Conservation (phyloP, 1,140 invertebrate species). For the honey bee (Apis mellifera) region DNA sequence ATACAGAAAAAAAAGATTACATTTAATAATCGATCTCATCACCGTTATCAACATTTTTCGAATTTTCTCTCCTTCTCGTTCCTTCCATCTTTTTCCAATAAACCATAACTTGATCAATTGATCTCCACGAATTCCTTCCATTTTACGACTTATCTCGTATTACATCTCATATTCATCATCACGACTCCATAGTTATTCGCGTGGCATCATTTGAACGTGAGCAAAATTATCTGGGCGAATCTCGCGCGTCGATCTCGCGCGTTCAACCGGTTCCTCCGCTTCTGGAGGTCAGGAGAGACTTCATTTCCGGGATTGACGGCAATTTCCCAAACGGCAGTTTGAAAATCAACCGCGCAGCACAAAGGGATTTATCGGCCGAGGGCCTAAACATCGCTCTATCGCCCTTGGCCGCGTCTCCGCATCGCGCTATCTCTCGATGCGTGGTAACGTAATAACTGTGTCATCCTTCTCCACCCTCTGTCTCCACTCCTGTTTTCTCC, state of each 20-base stretch:
- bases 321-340: conserved; percentile 75
- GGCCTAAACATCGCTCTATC: conserved; percentile 65
- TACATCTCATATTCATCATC: conserved; percentile 36
- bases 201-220: conserved; percentile 52
- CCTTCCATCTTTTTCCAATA: no score
- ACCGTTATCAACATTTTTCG: neutral
- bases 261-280: conserved; percentile 23
- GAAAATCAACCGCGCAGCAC: conserved; percentile 75
- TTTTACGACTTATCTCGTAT: neutral
- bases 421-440: conserved; percentile 65
- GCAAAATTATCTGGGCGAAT: conserved; percentile 63
- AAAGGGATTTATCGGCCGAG: conserved; percentile 74
- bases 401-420: conserved; percentile 69
- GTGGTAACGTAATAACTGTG: conserved; percentile 67
- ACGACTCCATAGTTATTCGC: conserved; percentile 31
- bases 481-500: conserved; percentile 39
- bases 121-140: no score
- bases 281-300: conserved; percentile 69
- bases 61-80: neutral
- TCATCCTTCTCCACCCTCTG: conserved; percentile 45
- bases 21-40: neutral
- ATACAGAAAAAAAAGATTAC: neutral
- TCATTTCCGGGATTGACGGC: conserved; percentile 75
- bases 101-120: no score
- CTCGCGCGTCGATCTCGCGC: neutral